Evolutionary conservation across 2,797 vertebrate genomes (phyloP).

Genomic region (Diplodus puntazzo): DNA sequence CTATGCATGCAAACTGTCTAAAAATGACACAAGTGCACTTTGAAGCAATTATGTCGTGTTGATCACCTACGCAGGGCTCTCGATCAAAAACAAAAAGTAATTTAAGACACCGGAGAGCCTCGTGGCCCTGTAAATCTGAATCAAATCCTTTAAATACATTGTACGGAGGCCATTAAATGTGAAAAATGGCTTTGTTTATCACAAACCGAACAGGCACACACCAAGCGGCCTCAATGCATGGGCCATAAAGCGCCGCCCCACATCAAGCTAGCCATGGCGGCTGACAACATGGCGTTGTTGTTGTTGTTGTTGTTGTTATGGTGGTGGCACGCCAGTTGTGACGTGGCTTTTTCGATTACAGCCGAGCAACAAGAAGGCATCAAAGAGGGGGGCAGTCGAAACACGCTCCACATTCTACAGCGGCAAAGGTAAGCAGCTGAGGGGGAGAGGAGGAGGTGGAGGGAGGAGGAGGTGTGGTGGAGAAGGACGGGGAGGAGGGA

Average conservation of each 20-base stretch:
- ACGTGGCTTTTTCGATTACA: constrained; percentile 62
- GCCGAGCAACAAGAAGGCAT: constrained; percentile 53
- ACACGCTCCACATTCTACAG: constrained; percentile 64
- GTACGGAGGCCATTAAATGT: constrained; percentile 53
- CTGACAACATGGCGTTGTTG: constrained; percentile 64
- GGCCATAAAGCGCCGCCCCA: constrained; percentile 45
- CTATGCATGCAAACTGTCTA: constrained; percentile 39
- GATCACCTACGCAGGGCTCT: constrained; percentile 40
- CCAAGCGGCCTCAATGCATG: constrained; percentile 47
- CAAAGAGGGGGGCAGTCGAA: constrained; percentile 53
- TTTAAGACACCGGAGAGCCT: constrained; percentile 40
- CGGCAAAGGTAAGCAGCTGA: constrained; percentile 79
- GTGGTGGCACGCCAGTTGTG: constrained; percentile 59
- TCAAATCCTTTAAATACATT: constrained; percentile 48
- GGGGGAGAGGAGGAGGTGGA: constrained; percentile 24
- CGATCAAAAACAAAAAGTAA: constrained; percentile 57
- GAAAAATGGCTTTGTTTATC: constrained; percentile 68
- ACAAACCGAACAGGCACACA: constrained; percentile 55
- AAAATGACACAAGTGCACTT: constrained; percentile 52
- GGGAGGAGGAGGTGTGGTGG: constrained; percentile 3
- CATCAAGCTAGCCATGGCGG: constrained; percentile 37
- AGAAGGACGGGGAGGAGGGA: constrained; percentile 30
- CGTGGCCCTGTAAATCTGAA: constrained; percentile 59
- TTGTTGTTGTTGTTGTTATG: constrained; percentile 8
- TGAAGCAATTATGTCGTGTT: constrained; percentile 48